Percentiles rank a stretch among this genome's conserved stretches.
phyloP scores from a whole-genome alignment of 2,797 vertebrate species.

The Syngnathus rostellatus region DNA sequence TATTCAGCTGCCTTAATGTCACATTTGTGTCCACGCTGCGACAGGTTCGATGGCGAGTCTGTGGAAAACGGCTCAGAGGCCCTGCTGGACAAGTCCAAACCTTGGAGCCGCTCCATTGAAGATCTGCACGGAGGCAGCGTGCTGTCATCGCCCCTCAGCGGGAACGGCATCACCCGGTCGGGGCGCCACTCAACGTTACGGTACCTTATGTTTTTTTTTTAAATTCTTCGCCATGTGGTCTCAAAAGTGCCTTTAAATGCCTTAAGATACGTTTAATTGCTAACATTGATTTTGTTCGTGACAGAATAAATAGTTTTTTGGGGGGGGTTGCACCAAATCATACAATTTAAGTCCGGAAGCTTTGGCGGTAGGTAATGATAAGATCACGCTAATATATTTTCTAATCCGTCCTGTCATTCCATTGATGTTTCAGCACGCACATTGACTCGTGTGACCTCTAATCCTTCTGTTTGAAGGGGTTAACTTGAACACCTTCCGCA shows the following conservation, averaged over 20 bases:
- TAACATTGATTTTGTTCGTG: constrained; percentile 16
- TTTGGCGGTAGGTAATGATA: constrained; percentile 34
- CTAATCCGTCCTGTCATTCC: constrained; percentile 37
- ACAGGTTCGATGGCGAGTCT: constrained; percentile 87
- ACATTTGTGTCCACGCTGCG: background rate
- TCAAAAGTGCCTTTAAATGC: constrained; percentile 58
- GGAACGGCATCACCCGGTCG: constrained; percentile 75
- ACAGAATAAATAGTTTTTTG: constrained; percentile 11
- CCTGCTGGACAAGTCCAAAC: constrained; percentile 77
- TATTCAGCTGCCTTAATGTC: background rate
- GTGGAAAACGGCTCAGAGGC: constrained; percentile 83
- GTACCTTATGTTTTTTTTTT: constrained; percentile 37
- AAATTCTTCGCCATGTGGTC: constrained; percentile 53
- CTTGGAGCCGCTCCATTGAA: constrained; percentile 94
- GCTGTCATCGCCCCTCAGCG: constrained; percentile 77
- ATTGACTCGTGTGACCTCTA: constrained; percentile 28
- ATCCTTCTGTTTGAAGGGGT: constrained; percentile 33
- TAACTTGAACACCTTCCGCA: constrained; percentile 22
- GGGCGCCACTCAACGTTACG: constrained; percentile 80
- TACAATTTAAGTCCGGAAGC: constrained; percentile 12
- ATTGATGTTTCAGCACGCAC: constrained; percentile 28
- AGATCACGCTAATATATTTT: constrained; percentile 33
- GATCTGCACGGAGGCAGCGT: constrained; percentile 83
- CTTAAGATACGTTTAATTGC: constrained; percentile 38
- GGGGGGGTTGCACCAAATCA: constrained; percentile 8